phyloP scores from a whole-genome alignment of 2,888 invertebrate genomes.

The Branchellion lobata region DNA sequence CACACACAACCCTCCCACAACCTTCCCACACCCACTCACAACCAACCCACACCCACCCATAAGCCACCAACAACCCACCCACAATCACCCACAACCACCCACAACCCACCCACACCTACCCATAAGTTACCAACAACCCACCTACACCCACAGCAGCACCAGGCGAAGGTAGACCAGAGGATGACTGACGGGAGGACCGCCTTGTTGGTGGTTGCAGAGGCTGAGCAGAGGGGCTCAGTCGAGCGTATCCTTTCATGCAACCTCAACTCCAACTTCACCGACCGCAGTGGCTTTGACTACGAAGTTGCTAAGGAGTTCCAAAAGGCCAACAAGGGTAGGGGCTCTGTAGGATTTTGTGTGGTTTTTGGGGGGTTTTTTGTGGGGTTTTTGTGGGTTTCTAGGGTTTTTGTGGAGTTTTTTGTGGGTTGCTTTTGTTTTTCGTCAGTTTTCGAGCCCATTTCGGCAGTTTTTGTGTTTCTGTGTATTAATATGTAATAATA shows the following conservation, averaged over 20 bases:
- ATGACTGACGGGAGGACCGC: constrained; percentile 49
- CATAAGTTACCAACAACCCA: no score
- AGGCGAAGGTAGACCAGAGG: constrained; percentile 51
- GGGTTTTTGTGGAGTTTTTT: not conserved
- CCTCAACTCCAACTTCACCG: constrained; percentile 49
- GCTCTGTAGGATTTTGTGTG: not conserved
- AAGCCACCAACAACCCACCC: no score
- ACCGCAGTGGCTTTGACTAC: constrained; percentile 46
- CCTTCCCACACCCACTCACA: no score
- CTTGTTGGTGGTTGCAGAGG: constrained; percentile 48
- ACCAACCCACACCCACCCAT: no score
- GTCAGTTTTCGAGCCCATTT: not conserved
- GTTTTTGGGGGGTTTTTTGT: no score
- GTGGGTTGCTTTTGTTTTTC: not conserved
- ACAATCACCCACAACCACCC: no score
- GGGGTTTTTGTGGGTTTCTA: no score
- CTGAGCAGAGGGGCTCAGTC: constrained; percentile 48
- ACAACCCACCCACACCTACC: no score
- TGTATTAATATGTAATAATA: no score
- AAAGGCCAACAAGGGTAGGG: constrained; percentile 49
- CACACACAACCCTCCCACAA: no score
- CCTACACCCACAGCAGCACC: constrained; percentile 48
- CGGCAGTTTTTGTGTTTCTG: no score
- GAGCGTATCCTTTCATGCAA: constrained; percentile 49
- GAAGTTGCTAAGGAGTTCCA: constrained; percentile 50